Conservation (phyloP, 2,888 invertebrate species). For the Unio delphinus region DNA sequence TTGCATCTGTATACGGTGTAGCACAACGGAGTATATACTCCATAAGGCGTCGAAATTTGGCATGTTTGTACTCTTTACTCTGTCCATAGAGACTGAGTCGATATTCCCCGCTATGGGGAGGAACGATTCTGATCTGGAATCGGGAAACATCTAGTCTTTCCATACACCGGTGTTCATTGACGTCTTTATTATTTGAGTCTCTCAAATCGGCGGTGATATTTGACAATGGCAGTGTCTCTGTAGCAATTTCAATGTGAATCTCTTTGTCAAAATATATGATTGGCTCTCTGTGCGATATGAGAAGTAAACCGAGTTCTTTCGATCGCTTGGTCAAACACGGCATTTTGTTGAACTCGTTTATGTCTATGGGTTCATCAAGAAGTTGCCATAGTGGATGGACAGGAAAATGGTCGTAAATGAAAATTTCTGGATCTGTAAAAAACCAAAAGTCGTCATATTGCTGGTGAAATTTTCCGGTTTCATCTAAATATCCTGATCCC, state of each 20-base stretch:
- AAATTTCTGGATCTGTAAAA: conserved; percentile 51
- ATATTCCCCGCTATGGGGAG: conserved; percentile 36
- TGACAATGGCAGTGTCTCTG: conserved; percentile 29
- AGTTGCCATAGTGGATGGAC: conserved; percentile 46
- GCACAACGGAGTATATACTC: conserved; percentile 32
- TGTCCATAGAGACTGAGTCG: conserved; percentile 35
- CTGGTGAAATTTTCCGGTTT: conserved; percentile 25
- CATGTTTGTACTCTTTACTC: conserved; percentile 31
- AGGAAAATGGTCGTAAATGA: conserved; percentile 49
- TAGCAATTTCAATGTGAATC: conserved; percentile 26
- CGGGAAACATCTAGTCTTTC: conserved; percentile 19
- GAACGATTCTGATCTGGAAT: conserved; percentile 36
- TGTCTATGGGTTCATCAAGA: conserved; percentile 37
- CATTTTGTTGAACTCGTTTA: conserved; percentile 37
- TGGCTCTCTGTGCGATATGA: conserved; percentile 38
- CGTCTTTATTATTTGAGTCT: conserved; percentile 10
- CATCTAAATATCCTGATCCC: conserved; percentile 38
- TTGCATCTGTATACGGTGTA: conserved; percentile 12
- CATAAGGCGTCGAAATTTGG: conserved; percentile 29
- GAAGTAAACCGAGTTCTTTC: conserved; percentile 22
- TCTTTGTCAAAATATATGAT: conserved; percentile 29
- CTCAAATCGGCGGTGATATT: conserved; percentile 30
- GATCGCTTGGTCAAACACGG: conserved; percentile 33
- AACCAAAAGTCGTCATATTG: conserved; percentile 56
- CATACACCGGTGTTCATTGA: conserved; percentile 30